These are phyloP conservation scores for Drosophila maculinotata DNA, from an alignment of 2,888 invertebrate species.

Conservation along the genomic window DNA sequence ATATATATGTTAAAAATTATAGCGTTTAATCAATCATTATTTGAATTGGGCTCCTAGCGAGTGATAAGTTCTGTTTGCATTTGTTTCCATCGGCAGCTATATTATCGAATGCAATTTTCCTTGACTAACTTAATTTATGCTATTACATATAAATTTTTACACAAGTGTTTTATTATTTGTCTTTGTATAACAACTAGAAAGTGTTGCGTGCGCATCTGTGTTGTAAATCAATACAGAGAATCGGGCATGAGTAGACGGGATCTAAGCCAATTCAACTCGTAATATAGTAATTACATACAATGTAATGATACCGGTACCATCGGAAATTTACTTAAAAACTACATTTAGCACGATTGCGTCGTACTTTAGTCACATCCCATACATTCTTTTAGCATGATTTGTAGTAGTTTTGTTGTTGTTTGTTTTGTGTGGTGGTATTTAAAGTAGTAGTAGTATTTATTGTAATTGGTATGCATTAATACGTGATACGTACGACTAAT, in stretches of 20 bases:
- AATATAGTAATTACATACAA: constrained; percentile 42
- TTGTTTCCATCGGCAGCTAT: constrained; percentile 50
- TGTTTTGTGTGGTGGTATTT: constrained; percentile 41
- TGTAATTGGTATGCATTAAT: constrained; percentile 71
- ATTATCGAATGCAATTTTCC: constrained; percentile 68
- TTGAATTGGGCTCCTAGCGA: constrained; percentile 63
- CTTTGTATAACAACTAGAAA: constrained; percentile 80
- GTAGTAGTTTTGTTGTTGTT: constrained; percentile 27
- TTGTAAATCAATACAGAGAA: constrained; percentile 36
- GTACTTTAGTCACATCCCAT: constrained; percentile 44
- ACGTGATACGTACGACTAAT: constrained; percentile 50
- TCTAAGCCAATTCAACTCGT: constrained; percentile 46
- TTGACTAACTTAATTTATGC: constrained; percentile 78
- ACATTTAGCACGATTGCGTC: constrained; percentile 49
- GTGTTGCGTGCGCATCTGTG: constrained; percentile 54
- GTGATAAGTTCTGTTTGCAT: constrained; percentile 64
- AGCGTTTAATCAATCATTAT: constrained; percentile 49
- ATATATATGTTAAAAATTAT: constrained; percentile 46
- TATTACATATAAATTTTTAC: constrained; percentile 77
- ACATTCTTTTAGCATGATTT: constrained; percentile 15
- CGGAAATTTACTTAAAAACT: constrained; percentile 58
- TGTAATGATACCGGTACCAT: constrained; percentile 33
- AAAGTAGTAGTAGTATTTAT: constrained; percentile 58
- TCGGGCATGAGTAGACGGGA: constrained; percentile 7
- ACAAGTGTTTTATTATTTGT: constrained; percentile 71